Evolutionary conservation across 2,888 invertebrate species (phyloP).

Genomic region (Coelopa pilipes): DNA sequence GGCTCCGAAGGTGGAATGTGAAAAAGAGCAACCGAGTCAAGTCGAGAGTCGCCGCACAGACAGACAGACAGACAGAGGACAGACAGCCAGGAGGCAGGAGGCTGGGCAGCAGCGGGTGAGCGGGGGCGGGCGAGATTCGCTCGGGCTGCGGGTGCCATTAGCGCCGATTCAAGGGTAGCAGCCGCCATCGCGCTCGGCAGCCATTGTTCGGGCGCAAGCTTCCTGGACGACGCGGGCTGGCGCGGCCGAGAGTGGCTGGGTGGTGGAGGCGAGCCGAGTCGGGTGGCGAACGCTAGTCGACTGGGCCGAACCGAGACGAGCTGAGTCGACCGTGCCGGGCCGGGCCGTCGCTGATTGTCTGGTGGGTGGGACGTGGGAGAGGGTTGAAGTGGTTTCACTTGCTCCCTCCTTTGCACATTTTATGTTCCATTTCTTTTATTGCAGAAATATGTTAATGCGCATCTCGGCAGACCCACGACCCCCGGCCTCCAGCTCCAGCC

Average conservation of each 20-base stretch:
- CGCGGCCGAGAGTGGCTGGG: not conserved
- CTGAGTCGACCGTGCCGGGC: conserved; percentile 1
- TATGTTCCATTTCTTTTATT: conserved; percentile 47
- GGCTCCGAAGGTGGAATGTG: conserved; percentile 16
- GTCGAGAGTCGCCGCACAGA: conserved; percentile 20
- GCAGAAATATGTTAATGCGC: conserved; percentile 46
- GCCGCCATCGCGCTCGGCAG: conserved; percentile 14
- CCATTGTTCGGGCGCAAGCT: conserved; percentile 16
- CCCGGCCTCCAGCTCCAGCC: not conserved
- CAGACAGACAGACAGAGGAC: not conserved
- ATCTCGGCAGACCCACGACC: not conserved
- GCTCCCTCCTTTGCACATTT: conserved; percentile 37
- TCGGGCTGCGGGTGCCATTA: conserved; percentile 17
- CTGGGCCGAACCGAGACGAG: too few species aligned
- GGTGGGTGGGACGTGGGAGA: not conserved
- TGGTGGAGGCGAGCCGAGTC: not conserved
- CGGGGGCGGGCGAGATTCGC: not conserved
- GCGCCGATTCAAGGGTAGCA: conserved; percentile 27
- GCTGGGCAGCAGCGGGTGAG: conserved; percentile 17
- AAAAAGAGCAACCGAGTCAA: conserved; percentile 32
- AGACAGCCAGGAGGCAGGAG: not conserved
- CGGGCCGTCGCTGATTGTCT: conserved; percentile 48
- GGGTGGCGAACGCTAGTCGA: not conserved
- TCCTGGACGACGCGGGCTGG: not conserved
- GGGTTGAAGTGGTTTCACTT: conserved; percentile 2